Conservation (phyloP, 1,140 invertebrate species). For the Elysia chlorotica region DNA sequence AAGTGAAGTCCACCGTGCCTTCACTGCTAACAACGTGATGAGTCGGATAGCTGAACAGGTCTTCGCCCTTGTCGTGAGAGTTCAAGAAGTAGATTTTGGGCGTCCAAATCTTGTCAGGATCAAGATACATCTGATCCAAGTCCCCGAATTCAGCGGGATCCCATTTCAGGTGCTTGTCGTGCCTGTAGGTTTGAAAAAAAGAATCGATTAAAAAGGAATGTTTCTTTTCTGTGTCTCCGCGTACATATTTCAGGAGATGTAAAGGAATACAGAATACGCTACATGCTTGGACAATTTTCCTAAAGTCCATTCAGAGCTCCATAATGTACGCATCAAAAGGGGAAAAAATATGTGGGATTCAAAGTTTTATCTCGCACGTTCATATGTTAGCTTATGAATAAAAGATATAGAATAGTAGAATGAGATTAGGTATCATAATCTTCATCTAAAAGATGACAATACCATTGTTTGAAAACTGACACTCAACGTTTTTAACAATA, state of each 20-base stretch:
- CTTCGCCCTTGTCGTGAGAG: background rate
- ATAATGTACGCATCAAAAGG: background rate
- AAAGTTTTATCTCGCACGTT: too few species aligned
- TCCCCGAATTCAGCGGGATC: background rate
- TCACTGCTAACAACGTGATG: background rate
- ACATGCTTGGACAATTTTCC: background rate
- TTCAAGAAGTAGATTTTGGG: conserved; percentile 3
- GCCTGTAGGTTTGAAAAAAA: too few species aligned
- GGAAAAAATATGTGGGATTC: too few species aligned
- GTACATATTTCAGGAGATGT: background rate
- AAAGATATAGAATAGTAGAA: too few species aligned
- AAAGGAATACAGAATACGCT: background rate
- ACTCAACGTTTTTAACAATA: too few species aligned
- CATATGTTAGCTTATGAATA: too few species aligned
- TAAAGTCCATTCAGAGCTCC: background rate
- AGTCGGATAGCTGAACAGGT: conserved; percentile 2
- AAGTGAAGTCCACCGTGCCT: conserved; percentile 6
- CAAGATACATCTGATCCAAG: conserved; percentile 9
- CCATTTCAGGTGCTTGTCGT: conserved; percentile 2
- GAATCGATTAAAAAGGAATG: too few species aligned
- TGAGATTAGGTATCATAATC: too few species aligned
- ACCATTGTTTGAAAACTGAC: too few species aligned
- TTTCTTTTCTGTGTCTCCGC: too few species aligned
- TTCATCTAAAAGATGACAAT: too few species aligned
- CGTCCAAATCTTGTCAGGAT: conserved; percentile 9